These are phyloP conservation scores for Penaeus japonicus DNA, from an alignment of 1,140 invertebrate genomes.

Conservation along the genomic window DNA sequence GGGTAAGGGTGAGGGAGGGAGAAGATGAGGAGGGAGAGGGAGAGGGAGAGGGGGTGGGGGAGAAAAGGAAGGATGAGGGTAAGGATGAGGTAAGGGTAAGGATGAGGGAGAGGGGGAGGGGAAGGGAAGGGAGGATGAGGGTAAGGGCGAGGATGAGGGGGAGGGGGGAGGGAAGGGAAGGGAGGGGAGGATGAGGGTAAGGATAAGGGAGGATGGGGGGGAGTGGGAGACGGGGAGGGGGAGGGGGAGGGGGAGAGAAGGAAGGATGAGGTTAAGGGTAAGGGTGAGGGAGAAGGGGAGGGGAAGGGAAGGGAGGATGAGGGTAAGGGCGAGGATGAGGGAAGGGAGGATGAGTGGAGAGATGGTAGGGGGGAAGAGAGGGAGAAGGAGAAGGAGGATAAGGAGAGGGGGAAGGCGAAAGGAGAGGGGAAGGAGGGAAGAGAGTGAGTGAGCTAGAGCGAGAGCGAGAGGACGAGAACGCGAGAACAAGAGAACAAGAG, in stretches of 20 bases:
- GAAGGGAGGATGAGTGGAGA: no score
- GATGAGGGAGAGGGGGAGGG: not conserved
- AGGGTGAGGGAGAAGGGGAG: not conserved
- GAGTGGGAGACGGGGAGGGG: not conserved
- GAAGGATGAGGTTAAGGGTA: no score
- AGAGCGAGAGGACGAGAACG: not conserved
- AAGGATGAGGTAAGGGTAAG: not conserved
- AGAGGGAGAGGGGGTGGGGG: not conserved
- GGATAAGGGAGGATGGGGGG: not conserved
- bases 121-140: not conserved
- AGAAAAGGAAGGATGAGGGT: not conserved
- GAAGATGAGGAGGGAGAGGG: not conserved
- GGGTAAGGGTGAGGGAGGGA: not conserved
- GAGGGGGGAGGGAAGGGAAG: not conserved
- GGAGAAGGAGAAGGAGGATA: not conserved
- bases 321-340: not conserved
- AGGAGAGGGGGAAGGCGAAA: not conserved
- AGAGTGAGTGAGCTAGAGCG: slow-evolving; percentile 13
- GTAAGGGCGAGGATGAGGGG: not conserved
- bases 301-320: not conserved
- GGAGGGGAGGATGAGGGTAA: not conserved
- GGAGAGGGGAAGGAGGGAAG: not conserved
- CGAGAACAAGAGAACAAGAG: not conserved
- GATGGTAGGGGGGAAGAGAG: not conserved
- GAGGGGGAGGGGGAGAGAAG: not conserved